Evolutionary conservation across 2,888 invertebrate genomes (phyloP).

Genomic region (Agonopterix subpropinquella): DNA sequence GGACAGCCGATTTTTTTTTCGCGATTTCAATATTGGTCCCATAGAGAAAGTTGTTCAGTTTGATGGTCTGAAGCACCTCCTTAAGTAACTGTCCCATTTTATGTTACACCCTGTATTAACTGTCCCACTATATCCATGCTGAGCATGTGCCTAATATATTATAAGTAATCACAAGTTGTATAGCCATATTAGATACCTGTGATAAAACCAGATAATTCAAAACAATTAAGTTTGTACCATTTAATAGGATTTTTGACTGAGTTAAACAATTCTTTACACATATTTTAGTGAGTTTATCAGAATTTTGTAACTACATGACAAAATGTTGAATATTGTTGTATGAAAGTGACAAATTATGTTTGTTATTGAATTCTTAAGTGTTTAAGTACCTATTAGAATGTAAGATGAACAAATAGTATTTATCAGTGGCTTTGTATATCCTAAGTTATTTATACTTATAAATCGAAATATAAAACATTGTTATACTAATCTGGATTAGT

Average conservation of each 20-base stretch:
- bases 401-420: slow-evolving; percentile 2
- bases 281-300: no score
- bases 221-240: no score
- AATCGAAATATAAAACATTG: not conserved
- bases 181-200: slow-evolving; percentile 35
- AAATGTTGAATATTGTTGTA: not conserved
- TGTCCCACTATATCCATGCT: not conserved
- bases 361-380: not conserved
- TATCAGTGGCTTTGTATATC: no score
- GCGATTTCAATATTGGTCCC: no score
- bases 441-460: not conserved
- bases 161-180: slow-evolving; percentile 1
- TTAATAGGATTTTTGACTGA: no score
- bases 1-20: no score
- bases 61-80: no score
- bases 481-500: slow-evolving; percentile 21
- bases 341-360: not conserved
- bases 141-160: not conserved
- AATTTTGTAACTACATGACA: not conserved
- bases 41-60: no score
- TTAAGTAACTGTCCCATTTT: no score
- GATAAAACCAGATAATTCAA: slow-evolving; percentile 20
- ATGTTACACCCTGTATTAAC: no score
- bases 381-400: not conserved
- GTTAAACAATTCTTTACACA: no score